These are phyloP conservation scores for Mesembrinibis cayennensis DNA, from an alignment of 2,113 vertebrate species.

Conservation along the genomic window DNA sequence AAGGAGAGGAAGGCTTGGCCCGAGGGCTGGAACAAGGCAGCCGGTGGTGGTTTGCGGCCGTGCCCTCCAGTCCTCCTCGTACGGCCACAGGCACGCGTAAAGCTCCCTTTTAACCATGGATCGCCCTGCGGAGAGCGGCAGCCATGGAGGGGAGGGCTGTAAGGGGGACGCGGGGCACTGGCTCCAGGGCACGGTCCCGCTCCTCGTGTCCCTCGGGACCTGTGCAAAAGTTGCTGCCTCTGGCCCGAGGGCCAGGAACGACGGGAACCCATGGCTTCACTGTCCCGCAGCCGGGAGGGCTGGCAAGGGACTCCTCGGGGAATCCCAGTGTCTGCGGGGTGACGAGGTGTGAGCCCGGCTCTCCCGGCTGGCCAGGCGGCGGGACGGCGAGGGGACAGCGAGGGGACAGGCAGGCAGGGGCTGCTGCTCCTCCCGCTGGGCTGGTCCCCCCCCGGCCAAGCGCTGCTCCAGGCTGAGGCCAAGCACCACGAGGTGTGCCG, in stretches of 20 bases:
- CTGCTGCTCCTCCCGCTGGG: not conserved
- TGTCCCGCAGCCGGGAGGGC: fast-evolving
- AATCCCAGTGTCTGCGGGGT: not conserved
- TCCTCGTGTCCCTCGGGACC: fast-evolving
- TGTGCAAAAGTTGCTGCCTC: fast-evolving
- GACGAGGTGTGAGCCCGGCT: fast-evolving
- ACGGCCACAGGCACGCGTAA: fast-evolving
- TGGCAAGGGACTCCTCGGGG: not conserved
- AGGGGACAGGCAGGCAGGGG: not conserved
- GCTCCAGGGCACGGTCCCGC: fast-evolving
- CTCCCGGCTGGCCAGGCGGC: not conserved
- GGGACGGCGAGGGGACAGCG: not conserved
- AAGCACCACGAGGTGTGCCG: not conserved
- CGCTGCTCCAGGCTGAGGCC: not conserved
- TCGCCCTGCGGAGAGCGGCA: fast-evolving
- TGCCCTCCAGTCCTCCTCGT: no score
- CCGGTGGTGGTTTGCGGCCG: fast-evolving
- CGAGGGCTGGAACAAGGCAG: fast-evolving
- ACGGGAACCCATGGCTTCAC: fast-evolving
- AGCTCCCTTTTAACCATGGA: fast-evolving
- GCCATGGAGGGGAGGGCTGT: fast-evolving
- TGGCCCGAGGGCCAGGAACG: fast-evolving
- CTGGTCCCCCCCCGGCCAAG: fast-evolving
- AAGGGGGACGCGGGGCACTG: fast-evolving
- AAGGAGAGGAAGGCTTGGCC: not conserved